A percentile compares a stretch with the other conserved stretches of the same genome.
These are phyloP conservation scores for Acanthosoma haemorrhoidale DNA, from an alignment of 2,888 invertebrate species.

Conservation along the genomic window DNA sequence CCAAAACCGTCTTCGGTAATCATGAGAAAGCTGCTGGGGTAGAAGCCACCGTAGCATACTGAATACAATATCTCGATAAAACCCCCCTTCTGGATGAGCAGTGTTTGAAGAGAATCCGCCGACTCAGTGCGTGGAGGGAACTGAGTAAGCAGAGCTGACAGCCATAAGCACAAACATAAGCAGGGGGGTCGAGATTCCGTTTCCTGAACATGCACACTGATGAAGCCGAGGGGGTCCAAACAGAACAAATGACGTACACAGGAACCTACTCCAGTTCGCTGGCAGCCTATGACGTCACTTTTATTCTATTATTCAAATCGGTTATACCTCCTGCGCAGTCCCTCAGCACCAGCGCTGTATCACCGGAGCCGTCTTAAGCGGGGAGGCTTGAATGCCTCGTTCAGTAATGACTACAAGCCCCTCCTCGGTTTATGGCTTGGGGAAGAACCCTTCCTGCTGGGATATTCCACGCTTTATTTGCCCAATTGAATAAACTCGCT, in stretches of 20 bases:
- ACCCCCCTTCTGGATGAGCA: background rate
- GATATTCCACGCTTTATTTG: constrained; percentile 2
- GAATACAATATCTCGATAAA: too few relatives aligned
- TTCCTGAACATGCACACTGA: background rate
- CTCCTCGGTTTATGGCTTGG: background rate
- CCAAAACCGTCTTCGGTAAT: too few relatives aligned
- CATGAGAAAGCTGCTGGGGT: too few relatives aligned
- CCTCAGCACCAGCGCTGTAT: background rate
- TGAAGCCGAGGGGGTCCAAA: background rate
- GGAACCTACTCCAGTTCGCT: constrained; percentile 45
- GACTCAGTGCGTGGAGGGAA: too few relatives aligned
- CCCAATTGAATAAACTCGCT: background rate
- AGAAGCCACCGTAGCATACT: too few relatives aligned
- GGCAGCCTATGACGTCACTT: constrained; percentile 29
- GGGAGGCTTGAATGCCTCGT: background rate
- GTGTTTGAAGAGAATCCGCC: background rate
- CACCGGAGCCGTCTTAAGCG: too few relatives aligned
- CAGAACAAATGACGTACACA: constrained; percentile 47
- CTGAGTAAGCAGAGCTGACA: background rate
- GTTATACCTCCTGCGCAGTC: background rate
- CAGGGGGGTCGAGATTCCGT: background rate
- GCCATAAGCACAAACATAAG: background rate
- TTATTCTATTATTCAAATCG: constrained; percentile 38
- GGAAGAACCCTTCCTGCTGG: background rate
- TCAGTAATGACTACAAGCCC: background rate